These are phyloP conservation scores for Phasia obesa DNA, from an alignment of 2,888 invertebrate genomes.

Conservation along the genomic window DNA sequence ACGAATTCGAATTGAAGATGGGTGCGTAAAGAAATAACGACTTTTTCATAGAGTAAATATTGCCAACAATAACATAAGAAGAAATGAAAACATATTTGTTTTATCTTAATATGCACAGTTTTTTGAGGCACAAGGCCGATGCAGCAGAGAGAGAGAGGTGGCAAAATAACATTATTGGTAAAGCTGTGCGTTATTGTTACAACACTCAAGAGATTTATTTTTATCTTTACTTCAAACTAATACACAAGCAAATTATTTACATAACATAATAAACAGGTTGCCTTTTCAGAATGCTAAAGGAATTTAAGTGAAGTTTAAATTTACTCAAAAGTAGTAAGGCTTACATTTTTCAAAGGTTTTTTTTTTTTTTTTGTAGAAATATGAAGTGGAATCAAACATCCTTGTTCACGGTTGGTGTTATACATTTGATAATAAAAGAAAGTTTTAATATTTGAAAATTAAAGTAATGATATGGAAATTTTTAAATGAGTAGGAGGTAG, in stretches of 20 bases:
- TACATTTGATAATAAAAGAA: too few species aligned
- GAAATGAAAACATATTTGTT: not conserved
- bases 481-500: too few species aligned
- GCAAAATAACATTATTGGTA: not conserved
- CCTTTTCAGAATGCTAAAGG: not conserved
- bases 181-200: not conserved
- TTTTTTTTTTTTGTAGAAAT: not conserved
- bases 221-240: constrained; percentile 15
- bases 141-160: too few species aligned
- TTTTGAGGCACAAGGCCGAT: not conserved
- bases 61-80: constrained; percentile 10
- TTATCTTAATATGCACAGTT: constrained; percentile 23
- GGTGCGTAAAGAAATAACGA: constrained; percentile 10
- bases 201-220: constrained; percentile 44
- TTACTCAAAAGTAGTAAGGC: not conserved
- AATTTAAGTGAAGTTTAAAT: not conserved
- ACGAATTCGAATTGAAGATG: constrained; percentile 8
- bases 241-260: constrained; percentile 35
- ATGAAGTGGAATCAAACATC: not conserved
- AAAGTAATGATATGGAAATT: too few species aligned
- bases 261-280: constrained; percentile 30
- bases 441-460: too few species aligned
- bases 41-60: constrained; percentile 31
- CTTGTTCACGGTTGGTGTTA: not conserved
- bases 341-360: not conserved